Evolutionary conservation across 1,140 invertebrate species (phyloP).

Genomic region (Gonioctena quinquepunctata): DNA sequence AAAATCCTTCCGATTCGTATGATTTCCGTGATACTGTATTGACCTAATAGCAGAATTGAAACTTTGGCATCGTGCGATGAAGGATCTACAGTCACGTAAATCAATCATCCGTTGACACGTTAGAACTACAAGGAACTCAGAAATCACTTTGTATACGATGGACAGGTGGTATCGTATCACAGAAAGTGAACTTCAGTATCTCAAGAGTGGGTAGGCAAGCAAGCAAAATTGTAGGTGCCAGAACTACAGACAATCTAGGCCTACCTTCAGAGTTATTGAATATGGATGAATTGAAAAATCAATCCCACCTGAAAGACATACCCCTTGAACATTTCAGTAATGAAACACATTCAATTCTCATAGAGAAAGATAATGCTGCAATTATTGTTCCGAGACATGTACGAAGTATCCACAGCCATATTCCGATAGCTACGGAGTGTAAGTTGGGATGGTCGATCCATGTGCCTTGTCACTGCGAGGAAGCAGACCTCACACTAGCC

Average conservation of each 20-base stretch:
- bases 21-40: not conserved
- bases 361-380: too few species aligned
- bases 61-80: not conserved
- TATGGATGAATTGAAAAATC: not conserved
- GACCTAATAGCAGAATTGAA: not conserved
- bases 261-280: not conserved
- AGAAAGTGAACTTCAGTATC: too few species aligned
- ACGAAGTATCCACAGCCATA: not conserved
- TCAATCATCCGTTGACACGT: not conserved
- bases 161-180: too few species aligned
- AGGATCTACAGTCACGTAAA: not conserved
- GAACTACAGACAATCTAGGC: not conserved
- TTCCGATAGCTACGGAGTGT: not conserved
- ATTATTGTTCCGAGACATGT: too few species aligned
- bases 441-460: not conserved
- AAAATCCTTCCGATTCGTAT: not conserved
- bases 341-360: too few species aligned
- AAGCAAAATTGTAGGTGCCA: not conserved
- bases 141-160: not conserved
- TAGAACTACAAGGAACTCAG: not conserved
- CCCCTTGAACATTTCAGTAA: not conserved
- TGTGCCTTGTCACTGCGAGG: not conserved
- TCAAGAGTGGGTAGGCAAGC: not conserved
- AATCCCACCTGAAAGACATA: not conserved
- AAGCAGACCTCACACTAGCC: too few species aligned